Evolutionary conservation across 2,888 invertebrate genomes (phyloP), one percentile per base, ranked within the genome.

Genomic region (Pyralis farinalis): DNA sequence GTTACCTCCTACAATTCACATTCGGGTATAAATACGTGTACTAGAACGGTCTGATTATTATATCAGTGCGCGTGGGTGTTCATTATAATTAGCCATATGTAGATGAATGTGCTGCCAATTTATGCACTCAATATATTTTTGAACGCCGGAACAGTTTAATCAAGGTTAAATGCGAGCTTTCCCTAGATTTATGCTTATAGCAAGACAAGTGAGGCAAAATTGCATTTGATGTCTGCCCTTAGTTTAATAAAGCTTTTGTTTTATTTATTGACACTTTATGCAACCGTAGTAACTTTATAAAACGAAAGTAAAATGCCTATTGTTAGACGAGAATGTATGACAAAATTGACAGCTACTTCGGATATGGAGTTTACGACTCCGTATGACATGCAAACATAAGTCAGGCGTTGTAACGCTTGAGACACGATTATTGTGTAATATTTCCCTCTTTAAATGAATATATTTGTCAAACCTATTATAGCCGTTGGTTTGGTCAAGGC

Each of bases 401-500:
- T 45, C 40, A 37, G 40, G 46, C 45, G 48, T 44, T 53, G 58
- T 64, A 64, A 67, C 63, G 61, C 63, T 63, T 54, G 58, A 71
- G 62, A 63, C 78, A 74, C 68, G 73, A 74, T 58, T 47, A 61
- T 82, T 81, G 72, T 59, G 79, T 66, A 79, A 81, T 71, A 62
- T 65, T 66, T 66, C 63, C 63, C 57, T 69, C 63, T 71, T 71
- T 67, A 67, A 64, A 75, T 74, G 65, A 73, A 80, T 77, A 75
- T 84, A 75, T 86, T 85, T 86, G 79, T 72, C 58, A 60, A 75
- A 79, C 63, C 58, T 71, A 73, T 85, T 83, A 78, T 78, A 63
- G 50, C 70, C 62, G 67, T 73, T 77, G 74, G 72, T 66, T 75
- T 71, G 75, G 75, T 78, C 84, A 86, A 86, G 85, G 83, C 50